Percentiles rank a stretch among this genome's conserved stretches.
phyloP scores from a whole-genome alignment of 1,140 invertebrate genomes.

The Hyles euphorbiae region DNA sequence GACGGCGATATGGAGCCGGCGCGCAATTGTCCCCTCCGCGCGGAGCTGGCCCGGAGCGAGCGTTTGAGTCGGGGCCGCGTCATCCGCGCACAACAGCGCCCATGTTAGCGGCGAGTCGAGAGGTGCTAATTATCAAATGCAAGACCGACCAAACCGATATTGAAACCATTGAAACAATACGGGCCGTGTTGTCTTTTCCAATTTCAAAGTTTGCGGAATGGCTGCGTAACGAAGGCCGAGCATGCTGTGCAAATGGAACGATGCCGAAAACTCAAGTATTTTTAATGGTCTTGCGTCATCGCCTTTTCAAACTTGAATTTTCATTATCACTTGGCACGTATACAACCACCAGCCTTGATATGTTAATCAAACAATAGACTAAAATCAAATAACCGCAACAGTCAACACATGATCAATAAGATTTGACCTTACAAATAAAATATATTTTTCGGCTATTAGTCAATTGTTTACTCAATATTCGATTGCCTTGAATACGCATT shows the following conservation, averaged over 20 bases:
- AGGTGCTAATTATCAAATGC: slow-evolving; percentile 74
- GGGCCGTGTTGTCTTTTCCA: slow-evolving; percentile 66
- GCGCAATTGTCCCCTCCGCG: slow-evolving; percentile 43
- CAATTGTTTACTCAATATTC: slow-evolving; percentile 23
- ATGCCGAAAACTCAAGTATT: slow-evolving; percentile 73
- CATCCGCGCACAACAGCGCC: slow-evolving; percentile 18
- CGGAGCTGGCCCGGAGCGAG: slow-evolving; percentile 5
- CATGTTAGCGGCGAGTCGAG: slow-evolving; percentile 29
- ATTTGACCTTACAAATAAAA: slow-evolving; percentile 54
- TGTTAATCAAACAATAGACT: slow-evolving; percentile 71
- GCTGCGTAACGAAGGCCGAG: slow-evolving; percentile 71
- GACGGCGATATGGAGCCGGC: slow-evolving; percentile 16
- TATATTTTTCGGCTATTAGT: slow-evolving; percentile 46
- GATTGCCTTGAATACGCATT: slow-evolving; percentile 8
- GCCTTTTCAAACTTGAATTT: slow-evolving; percentile 72
- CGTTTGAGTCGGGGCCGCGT: slow-evolving; percentile 8
- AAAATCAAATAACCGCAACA: slow-evolving; percentile 62
- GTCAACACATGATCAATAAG: slow-evolving; percentile 52
- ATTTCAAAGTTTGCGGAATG: slow-evolving; percentile 73
- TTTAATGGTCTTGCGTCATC: slow-evolving; percentile 74
- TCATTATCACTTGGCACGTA: slow-evolving; percentile 73
- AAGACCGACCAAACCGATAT: slow-evolving; percentile 65
- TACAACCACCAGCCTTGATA: slow-evolving; percentile 71
- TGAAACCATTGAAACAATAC: slow-evolving; percentile 74
- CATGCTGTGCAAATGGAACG: slow-evolving; percentile 68